phyloP scores from a whole-genome alignment of 2,113 vertebrate genomes.

The Petromus typicus region DNA sequence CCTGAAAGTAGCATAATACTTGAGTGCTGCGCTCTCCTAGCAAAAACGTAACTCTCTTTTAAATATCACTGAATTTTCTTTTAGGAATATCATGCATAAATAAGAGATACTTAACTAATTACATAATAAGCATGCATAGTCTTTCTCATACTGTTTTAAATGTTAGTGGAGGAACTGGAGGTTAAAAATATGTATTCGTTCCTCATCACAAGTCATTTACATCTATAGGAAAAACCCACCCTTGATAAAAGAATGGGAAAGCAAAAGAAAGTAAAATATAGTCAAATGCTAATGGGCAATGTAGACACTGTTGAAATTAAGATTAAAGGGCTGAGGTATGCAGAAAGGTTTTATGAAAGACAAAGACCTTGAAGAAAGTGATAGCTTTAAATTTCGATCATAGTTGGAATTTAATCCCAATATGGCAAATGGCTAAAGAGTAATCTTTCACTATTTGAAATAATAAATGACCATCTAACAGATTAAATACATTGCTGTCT shows the following conservation, averaged over 20 bases:
- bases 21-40: neutral
- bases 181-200: conserved; percentile 43
- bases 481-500: conserved; percentile 69
- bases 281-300: conserved; percentile 47
- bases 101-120: conserved; percentile 34
- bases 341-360: conserved; percentile 61
- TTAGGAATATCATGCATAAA: conserved; percentile 40
- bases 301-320: conserved; percentile 53
- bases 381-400: conserved; percentile 53
- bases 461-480: conserved; percentile 63
- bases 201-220: conserved; percentile 32
- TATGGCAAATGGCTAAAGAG: conserved; percentile 68
- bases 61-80: conserved; percentile 34
- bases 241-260: conserved; percentile 54
- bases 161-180: neutral
- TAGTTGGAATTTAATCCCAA: conserved; percentile 65
- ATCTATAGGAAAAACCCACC: neutral
- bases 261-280: conserved; percentile 56
- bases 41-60: conserved; percentile 1
- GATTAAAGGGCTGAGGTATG: conserved; percentile 50
- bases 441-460: conserved; percentile 66
- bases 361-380: conserved; percentile 47
- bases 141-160: neutral
- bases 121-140: neutral
- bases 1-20: conserved; percentile 18